phyloP scores from a whole-genome alignment of 1,140 invertebrate genomes.

The Heliothis virescens region DNA sequence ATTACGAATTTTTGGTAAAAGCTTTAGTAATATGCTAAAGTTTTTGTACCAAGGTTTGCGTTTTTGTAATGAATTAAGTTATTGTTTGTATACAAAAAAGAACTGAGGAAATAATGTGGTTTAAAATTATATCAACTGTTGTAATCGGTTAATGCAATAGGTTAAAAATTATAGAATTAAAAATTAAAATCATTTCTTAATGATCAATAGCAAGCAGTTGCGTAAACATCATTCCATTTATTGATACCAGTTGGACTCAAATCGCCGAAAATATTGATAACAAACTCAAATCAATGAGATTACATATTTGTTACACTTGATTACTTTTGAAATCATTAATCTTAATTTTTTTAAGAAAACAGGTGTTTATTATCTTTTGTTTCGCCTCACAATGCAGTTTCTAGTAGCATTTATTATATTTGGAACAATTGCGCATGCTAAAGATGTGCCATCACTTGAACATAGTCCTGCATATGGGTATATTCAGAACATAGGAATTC shows the following conservation, averaged over 20 bases:
- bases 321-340: background rate
- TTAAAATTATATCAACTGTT: background rate
- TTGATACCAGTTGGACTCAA: background rate
- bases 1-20: slow-evolving; percentile 13
- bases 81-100: background rate
- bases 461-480: background rate
- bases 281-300: background rate
- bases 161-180: background rate
- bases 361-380: too few species aligned
- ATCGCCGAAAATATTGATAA: background rate
- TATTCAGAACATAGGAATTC: slow-evolving; percentile 55
- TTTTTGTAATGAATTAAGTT: background rate
- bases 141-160: background rate
- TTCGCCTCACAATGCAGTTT: slow-evolving; percentile 40
- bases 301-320: background rate
- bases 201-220: background rate
- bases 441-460: background rate
- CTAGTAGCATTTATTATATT: slow-evolving; percentile 4
- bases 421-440: background rate
- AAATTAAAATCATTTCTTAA: background rate
- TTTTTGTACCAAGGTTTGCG: background rate
- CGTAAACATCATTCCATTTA: background rate
- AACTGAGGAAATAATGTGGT: background rate
- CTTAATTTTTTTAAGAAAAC: too few species aligned
- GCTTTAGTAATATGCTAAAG: background rate